phyloP scores from a whole-genome alignment of 2,797 vertebrate genomes.

The Ataeniobius toweri region DNA sequence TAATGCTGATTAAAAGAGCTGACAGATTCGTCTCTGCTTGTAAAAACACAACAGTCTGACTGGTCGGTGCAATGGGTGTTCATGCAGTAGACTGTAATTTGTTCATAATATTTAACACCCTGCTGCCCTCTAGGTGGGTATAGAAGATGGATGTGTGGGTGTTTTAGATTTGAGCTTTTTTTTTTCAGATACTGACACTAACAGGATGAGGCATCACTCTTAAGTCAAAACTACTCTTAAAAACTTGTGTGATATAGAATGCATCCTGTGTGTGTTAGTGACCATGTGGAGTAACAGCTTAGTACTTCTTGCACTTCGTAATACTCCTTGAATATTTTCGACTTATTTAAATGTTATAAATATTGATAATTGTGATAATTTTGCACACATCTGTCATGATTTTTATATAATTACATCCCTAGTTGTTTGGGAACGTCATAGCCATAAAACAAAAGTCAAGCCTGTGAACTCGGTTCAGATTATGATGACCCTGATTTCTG shows the following conservation, averaged over 20 bases:
- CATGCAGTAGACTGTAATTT: too few relatives aligned
- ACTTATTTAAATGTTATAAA: not conserved
- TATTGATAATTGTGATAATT: not conserved
- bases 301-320: not conserved
- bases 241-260: not conserved
- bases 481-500: not conserved
- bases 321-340: not conserved
- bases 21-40: not conserved
- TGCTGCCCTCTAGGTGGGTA: not conserved
- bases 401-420: not conserved
- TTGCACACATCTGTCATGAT: not conserved
- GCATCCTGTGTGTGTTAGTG: not conserved
- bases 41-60: not conserved
- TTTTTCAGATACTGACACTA: too few relatives aligned
- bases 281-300: not conserved
- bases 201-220: not conserved
- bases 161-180: not conserved
- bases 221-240: not conserved
- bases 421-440: not conserved
- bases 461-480: not conserved
- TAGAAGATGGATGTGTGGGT: not conserved
- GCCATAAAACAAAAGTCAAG: not conserved
- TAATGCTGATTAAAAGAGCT: not conserved
- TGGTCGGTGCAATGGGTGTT: not conserved
- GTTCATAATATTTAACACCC: not conserved